Evolutionary conservation across 2,888 invertebrate genomes (phyloP).

Genomic region (Xylota segnis): DNA sequence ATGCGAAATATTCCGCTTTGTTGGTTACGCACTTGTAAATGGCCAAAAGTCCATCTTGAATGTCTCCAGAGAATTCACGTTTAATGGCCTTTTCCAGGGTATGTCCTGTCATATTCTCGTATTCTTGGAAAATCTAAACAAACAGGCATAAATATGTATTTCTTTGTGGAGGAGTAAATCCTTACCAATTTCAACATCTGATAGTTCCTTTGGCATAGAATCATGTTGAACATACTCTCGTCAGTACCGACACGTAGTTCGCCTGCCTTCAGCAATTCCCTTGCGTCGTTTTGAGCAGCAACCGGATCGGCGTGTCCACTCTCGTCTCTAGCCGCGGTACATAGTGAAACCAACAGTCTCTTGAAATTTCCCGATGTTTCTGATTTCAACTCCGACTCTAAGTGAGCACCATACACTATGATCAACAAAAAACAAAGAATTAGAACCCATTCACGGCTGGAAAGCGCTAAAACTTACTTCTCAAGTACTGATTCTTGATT

Average conservation of each 20-base stretch:
- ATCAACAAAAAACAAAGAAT: constrained; percentile 17
- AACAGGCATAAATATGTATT: background rate
- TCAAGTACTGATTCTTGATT: constrained; percentile 91
- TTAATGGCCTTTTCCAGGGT: constrained; percentile 92
- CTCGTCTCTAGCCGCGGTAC: constrained; percentile 90
- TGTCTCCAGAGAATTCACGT: constrained; percentile 93
- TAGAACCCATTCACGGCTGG: background rate
- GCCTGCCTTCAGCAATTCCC: constrained; percentile 91
- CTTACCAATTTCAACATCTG: constrained; percentile 86
- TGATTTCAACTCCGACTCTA: constrained; percentile 93
- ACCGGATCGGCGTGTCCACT: constrained; percentile 89
- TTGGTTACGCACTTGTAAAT: constrained; percentile 93
- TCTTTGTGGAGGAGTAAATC: background rate
- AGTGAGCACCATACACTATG: constrained; percentile 90
- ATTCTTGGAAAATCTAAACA: constrained; percentile 83
- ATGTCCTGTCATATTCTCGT: constrained; percentile 90
- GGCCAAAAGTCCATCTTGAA: constrained; percentile 91
- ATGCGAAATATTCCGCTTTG: constrained; percentile 93
- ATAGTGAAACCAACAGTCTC: constrained; percentile 93
- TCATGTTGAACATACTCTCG: constrained; percentile 93
- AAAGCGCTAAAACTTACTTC: constrained; percentile 86
- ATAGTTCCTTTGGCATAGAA: constrained; percentile 92
- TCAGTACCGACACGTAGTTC: constrained; percentile 90
- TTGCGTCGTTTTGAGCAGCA: constrained; percentile 92
- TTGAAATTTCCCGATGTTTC: constrained; percentile 97